Conservation (phyloP, 2,797 vertebrate genomes). For the Notolabrus celidotus region DNA sequence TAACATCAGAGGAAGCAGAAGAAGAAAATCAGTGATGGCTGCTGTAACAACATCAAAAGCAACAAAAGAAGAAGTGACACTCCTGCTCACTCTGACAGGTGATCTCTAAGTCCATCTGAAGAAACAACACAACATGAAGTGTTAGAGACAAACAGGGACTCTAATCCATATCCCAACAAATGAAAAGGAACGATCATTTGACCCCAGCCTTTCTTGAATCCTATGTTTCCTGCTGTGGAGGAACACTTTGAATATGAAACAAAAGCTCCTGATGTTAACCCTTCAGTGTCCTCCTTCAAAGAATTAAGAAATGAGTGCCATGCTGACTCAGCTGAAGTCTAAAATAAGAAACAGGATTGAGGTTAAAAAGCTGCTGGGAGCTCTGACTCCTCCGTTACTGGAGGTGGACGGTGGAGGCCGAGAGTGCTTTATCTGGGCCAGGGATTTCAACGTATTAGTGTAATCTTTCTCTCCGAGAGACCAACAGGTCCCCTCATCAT, state of each 20-base stretch:
- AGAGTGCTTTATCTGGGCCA: constrained; percentile 40
- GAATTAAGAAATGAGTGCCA: too few species aligned
- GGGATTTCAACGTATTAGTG: constrained; percentile 66
- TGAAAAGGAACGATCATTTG: too few species aligned
- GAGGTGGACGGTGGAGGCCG: neutral
- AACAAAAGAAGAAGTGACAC: neutral
- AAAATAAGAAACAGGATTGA: neutral
- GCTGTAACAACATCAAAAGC: neutral
- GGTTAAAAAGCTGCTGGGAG: constrained; percentile 2
- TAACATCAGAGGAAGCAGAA: neutral
- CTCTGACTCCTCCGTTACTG: constrained; percentile 1
- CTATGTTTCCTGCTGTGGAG: too few species aligned
- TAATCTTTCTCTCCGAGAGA: constrained; percentile 66
- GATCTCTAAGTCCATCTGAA: neutral
- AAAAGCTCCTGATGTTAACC: too few species aligned
- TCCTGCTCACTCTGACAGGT: neutral
- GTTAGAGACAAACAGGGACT: too few species aligned
- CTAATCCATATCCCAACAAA: too few species aligned
- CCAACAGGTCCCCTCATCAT: constrained; percentile 56
- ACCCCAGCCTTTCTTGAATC: too few species aligned
- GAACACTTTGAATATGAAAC: too few species aligned
- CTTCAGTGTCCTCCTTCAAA: neutral
- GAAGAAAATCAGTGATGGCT: neutral
- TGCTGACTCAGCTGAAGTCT: constrained; percentile 5
- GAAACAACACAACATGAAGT: neutral